Percentiles rank a stretch among this genome's conserved stretches.
phyloP scores from a whole-genome alignment of 2,797 vertebrate genomes.

The Hydrophis major region DNA sequence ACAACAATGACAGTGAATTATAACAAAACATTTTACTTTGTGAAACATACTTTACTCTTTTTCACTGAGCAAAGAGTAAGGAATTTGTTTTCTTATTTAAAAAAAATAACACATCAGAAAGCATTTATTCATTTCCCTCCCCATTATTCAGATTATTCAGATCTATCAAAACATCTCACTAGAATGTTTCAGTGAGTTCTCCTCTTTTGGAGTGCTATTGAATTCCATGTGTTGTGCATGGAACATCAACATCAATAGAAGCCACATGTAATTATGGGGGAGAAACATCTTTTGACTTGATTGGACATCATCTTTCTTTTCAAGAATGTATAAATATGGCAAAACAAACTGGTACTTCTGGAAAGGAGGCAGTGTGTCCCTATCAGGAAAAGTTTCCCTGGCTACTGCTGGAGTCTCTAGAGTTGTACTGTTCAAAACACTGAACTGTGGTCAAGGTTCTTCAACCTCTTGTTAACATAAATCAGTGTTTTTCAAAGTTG shows the following conservation, averaged over 20 bases:
- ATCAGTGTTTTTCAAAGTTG: neutral
- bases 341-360: neutral
- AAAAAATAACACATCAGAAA: neutral
- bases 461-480: neutral
- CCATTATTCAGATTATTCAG: neutral
- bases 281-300: neutral
- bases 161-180: neutral
- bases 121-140: neutral
- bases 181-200: neutral
- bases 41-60: neutral
- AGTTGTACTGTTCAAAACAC: neutral
- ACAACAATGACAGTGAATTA: neutral
- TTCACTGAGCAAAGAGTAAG: neutral
- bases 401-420: neutral
- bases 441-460: neutral
- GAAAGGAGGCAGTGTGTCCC: neutral
- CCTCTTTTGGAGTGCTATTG: too few relatives aligned
- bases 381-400: neutral
- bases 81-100: neutral
- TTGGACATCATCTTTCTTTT: neutral
- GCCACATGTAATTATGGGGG: neutral
- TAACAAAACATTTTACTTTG: neutral
- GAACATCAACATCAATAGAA: neutral
- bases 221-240: neutral
- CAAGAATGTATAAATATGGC: neutral